Conservation (phyloP, 2,888 invertebrate genomes). For the Tetramorium bicarinatum region DNA sequence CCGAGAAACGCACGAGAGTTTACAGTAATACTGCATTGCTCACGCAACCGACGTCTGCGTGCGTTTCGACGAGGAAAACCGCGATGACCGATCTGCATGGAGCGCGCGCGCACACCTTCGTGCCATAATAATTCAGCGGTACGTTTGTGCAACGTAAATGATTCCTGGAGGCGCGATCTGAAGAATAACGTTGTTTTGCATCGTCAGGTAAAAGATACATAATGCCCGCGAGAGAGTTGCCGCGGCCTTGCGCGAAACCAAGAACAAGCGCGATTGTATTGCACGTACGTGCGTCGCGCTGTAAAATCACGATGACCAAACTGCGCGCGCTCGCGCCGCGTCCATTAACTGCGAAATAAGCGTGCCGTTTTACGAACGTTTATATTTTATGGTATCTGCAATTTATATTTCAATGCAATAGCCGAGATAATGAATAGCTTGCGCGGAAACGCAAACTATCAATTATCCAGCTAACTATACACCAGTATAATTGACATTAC, state of each 20-base stretch:
- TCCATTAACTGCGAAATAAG: slow-evolving; percentile 27
- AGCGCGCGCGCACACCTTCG: neutral
- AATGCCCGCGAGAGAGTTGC: neutral
- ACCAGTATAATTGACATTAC: neutral
- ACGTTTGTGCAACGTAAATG: slow-evolving; percentile 43
- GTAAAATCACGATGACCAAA: slow-evolving; percentile 30
- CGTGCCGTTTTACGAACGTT: slow-evolving; percentile 12
- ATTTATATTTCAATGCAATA: slow-evolving; percentile 39
- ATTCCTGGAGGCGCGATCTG: slow-evolving; percentile 51
- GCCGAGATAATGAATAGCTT: slow-evolving; percentile 2
- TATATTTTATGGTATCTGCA: slow-evolving; percentile 23
- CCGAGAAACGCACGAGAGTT: slow-evolving; percentile 54
- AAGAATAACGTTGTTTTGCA: slow-evolving; percentile 41
- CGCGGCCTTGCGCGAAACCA: slow-evolving; percentile 14
- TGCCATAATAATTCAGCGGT: slow-evolving; percentile 42
- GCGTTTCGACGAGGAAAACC: slow-evolving; percentile 60
- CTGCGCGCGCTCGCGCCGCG: neutral
- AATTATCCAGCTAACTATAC: neutral
- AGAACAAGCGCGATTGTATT: slow-evolving; percentile 11
- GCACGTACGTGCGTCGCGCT: neutral
- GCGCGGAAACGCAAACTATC: neutral
- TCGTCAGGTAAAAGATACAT: slow-evolving; percentile 33
- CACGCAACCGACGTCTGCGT: slow-evolving; percentile 51
- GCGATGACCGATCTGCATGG: slow-evolving; percentile 48
- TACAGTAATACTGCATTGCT: slow-evolving; percentile 52